Evolutionary conservation across 2,113 vertebrate genomes (phyloP).

Genomic region (Apodemus speciosus): DNA sequence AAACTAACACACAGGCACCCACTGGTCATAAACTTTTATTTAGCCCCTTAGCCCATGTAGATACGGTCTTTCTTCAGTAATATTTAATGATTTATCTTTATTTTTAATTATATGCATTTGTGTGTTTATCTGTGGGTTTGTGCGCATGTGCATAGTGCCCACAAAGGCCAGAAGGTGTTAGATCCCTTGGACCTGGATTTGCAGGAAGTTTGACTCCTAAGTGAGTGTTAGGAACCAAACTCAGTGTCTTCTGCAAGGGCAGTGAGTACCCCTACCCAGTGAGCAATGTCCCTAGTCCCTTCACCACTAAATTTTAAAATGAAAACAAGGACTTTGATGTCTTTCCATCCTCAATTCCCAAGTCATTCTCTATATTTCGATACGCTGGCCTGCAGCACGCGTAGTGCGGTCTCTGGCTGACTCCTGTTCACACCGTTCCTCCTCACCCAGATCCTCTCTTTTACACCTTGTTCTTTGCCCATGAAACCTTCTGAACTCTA

Average conservation of each 20-base stretch:
- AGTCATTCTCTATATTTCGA: conserved; percentile 20
- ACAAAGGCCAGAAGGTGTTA: background rate
- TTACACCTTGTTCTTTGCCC: background rate
- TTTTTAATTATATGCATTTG: background rate
- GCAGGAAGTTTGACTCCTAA: background rate
- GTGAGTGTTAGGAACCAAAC: background rate
- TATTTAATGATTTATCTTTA: conserved; percentile 16
- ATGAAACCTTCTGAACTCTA: conserved; percentile 26
- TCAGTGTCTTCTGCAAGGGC: background rate
- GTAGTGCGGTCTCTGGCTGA: background rate
- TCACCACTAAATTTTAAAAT: conserved; percentile 15
- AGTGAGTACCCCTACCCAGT: background rate
- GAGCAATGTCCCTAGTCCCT: background rate
- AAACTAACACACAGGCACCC: background rate
- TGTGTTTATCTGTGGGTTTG: background rate
- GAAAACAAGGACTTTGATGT: background rate
- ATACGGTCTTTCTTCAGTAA: background rate
- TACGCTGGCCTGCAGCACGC: background rate
- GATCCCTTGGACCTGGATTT: background rate
- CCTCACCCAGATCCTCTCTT: background rate
- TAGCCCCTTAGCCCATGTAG: background rate
- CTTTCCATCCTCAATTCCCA: background rate
- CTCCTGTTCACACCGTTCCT: conserved; percentile 1
- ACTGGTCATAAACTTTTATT: background rate
- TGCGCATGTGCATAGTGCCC: background rate